These are phyloP conservation scores for Agrochola litura DNA, from an alignment of 2,888 invertebrate genomes.

Conservation along the genomic window DNA sequence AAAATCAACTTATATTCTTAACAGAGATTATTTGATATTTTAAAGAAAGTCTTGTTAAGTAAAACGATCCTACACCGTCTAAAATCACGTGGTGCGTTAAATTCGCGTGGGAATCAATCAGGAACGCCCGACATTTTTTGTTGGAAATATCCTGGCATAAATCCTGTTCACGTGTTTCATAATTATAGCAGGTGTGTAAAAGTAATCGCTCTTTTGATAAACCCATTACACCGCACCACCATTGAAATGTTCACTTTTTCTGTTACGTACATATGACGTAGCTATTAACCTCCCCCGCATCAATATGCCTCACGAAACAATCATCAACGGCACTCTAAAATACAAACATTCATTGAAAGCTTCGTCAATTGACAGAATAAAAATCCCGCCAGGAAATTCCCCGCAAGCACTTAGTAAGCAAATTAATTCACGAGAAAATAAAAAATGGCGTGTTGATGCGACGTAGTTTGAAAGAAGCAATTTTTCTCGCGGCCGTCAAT, in stretches of 20 bases:
- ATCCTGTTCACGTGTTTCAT: slow-evolving; percentile 23
- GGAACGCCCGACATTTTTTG: slow-evolving; percentile 8
- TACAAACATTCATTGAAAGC: slow-evolving; percentile 78
- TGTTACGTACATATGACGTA: slow-evolving; percentile 64
- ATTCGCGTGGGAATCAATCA: slow-evolving; percentile 23
- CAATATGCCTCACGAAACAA: slow-evolving; percentile 67
- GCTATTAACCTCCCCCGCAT: slow-evolving; percentile 61
- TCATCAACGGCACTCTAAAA: slow-evolving; percentile 73
- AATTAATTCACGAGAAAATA: slow-evolving; percentile 84
- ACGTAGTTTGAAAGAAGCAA: slow-evolving; percentile 78
- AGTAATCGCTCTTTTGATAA: slow-evolving; percentile 48
- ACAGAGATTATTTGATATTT: background rate
- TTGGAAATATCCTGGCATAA: slow-evolving; percentile 20
- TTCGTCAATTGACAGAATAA: slow-evolving; percentile 75
- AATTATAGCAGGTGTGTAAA: slow-evolving; percentile 34
- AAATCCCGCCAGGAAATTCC: slow-evolving; percentile 77
- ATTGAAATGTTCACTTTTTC: slow-evolving; percentile 56
- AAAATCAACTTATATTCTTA: background rate
- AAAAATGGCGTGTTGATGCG: slow-evolving; percentile 74
- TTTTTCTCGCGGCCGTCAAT: slow-evolving; percentile 79
- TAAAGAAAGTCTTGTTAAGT: background rate
- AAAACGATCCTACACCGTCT: background rate
- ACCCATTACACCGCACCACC: slow-evolving; percentile 43
- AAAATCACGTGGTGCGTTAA: slow-evolving; percentile 23
- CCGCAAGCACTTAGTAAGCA: slow-evolving; percentile 81